phyloP scores from a whole-genome alignment of 2,113 vertebrate species.

The Fregata magnificens region DNA sequence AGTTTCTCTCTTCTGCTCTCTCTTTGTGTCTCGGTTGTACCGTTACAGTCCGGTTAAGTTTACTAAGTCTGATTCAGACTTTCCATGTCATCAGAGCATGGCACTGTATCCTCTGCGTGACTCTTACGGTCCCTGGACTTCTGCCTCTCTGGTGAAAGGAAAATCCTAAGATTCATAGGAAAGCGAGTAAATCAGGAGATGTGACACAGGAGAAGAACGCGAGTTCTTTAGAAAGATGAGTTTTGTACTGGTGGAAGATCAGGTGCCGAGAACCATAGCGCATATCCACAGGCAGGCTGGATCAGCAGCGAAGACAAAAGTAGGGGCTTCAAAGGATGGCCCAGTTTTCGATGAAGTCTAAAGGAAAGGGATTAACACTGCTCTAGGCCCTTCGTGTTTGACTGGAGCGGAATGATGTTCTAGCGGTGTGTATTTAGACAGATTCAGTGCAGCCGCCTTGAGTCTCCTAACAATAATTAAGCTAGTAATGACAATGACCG shows the following conservation, averaged over 20 bases:
- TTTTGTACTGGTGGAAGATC: background rate
- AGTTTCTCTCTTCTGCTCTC: background rate
- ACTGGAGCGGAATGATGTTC: background rate
- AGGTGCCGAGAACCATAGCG: background rate
- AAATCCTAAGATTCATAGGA: background rate
- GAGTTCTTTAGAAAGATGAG: background rate
- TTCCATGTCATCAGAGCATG: background rate
- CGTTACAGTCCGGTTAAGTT: background rate
- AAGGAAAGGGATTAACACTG: background rate
- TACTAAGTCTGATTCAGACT: background rate
- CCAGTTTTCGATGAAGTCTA: background rate
- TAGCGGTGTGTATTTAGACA: background rate
- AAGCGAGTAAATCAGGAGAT: background rate
- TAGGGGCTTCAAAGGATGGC: background rate
- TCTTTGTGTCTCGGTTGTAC: background rate
- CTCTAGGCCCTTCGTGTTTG: background rate
- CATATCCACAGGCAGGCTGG: background rate
- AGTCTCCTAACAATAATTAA: background rate
- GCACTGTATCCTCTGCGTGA: background rate
- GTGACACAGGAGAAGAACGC: background rate
- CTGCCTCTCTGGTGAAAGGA: background rate
- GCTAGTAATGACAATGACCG: background rate
- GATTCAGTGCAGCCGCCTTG: background rate
- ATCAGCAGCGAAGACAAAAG: background rate
- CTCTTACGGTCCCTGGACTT: background rate